Percentiles rank a stretch among this genome's conserved stretches.
These are phyloP conservation scores for Sebastes iracundus DNA, from an alignment of 2,797 vertebrate species.

Conservation along the genomic window DNA sequence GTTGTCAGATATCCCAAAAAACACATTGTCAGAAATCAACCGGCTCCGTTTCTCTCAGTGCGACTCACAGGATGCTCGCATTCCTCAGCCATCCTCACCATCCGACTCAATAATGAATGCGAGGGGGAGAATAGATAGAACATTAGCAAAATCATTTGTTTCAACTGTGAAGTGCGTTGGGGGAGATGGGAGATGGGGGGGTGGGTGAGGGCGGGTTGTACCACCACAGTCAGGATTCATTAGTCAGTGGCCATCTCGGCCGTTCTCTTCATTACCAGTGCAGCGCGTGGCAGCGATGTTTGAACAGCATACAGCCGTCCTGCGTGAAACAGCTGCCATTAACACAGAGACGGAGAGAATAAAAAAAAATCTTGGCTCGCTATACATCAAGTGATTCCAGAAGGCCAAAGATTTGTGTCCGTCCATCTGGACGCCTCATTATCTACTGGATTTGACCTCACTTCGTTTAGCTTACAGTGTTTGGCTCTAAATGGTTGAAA, in stretches of 20 bases:
- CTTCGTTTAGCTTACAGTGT: not conserved
- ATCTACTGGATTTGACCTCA: conserved; percentile 33
- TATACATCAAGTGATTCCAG: not conserved
- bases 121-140: conserved; percentile 5
- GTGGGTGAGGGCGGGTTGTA: not conserved
- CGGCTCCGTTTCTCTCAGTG: not conserved
- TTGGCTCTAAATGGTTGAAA: conserved; percentile 9
- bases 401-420: conserved; percentile 2
- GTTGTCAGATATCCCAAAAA: not conserved
- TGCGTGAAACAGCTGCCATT: conserved; percentile 30
- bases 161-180: not conserved
- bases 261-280: conserved; percentile 42
- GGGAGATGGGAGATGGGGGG: not conserved
- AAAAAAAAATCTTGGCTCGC: not conserved
- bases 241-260: conserved; percentile 36
- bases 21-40: not conserved
- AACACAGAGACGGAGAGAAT: not conserved
- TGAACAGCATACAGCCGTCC: conserved; percentile 20
- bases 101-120: conserved; percentile 36
- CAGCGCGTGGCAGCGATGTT: conserved; percentile 19
- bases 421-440: conserved; percentile 41
- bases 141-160: conserved; percentile 44
- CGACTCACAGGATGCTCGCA: not conserved
- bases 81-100: not conserved
- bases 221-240: conserved; percentile 56